phyloP scores from a whole-genome alignment of 2,797 vertebrate genomes.

The Erpetoichthys calabaricus region DNA sequence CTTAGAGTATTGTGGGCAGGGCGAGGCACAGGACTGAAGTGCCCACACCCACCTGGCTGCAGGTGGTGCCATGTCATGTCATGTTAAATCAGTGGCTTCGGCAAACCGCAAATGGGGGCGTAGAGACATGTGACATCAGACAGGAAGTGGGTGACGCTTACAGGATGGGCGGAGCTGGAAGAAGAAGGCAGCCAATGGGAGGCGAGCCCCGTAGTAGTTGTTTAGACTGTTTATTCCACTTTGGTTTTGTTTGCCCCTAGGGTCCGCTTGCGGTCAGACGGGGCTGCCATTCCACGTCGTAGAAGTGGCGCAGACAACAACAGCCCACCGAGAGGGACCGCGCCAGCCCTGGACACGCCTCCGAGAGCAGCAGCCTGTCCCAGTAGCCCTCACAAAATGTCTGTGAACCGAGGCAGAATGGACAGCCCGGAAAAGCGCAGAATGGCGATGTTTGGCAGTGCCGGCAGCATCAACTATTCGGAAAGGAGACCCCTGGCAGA shows the following conservation, averaged over 20 bases:
- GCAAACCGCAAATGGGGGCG: no score
- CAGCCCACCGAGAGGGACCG: slow-evolving; percentile 64
- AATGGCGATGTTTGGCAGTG: slow-evolving; percentile 77
- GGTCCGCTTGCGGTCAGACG: slow-evolving; percentile 75
- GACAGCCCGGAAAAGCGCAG: slow-evolving; percentile 81
- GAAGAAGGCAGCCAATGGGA: no score
- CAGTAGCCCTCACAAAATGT: slow-evolving; percentile 80
- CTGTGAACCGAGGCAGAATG: slow-evolving; percentile 51
- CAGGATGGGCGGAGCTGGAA: no score
- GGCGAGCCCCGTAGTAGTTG: no score
- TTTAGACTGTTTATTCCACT: no score
- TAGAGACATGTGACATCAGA: no score
- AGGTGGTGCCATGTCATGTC: no score
- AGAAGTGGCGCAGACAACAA: slow-evolving; percentile 65
- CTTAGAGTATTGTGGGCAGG: slow-evolving; percentile 4
- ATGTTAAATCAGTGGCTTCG: no score
- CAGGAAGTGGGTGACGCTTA: no score
- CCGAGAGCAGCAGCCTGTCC: slow-evolving; percentile 75
- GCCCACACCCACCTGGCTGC: background rate
- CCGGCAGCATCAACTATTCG: slow-evolving; percentile 79
- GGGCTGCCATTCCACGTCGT: slow-evolving; percentile 68
- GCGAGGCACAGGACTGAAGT: slow-evolving; percentile 20
- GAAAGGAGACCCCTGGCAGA: slow-evolving; percentile 74
- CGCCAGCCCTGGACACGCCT: slow-evolving; percentile 60
- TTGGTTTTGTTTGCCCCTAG: slow-evolving; percentile 33